Base-by-base conservation (phyloP, 1,140 invertebrate genomes). In the Neelides sp. region DNA sequence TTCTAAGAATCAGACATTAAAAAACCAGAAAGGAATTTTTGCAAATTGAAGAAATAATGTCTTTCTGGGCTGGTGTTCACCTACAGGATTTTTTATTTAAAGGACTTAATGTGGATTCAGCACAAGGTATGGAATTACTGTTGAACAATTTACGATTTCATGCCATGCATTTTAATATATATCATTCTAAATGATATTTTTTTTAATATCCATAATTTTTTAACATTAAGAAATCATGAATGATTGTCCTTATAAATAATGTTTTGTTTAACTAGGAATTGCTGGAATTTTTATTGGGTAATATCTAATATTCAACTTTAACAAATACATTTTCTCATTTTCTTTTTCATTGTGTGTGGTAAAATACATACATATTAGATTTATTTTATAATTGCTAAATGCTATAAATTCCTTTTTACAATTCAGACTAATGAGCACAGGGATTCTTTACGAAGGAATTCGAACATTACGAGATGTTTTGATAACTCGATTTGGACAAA, bases 361-460 rank as follows among this genome's bases (percentile, higher is more conserved):
- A n/a, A n/a, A n/a, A n/a, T n/a, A n/a, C n/a, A n/a, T n/a, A n/a
- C n/a, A n/a, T n/a, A n/a, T n/a, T n/a, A n/a, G n/a, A n/a, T n/a
- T n/a, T n/a, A n/a, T n/a, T n/a, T n/a, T n/a, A n/a, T n/a, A n/a
- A n/a, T n/a, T n/a, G n/a, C n/a, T n/a, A n/a, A n/a, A n/a, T n/a
- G n/a, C n/a, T n/a, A n/a, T n/a, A n/a, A n/a, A n/a, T n/a, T n/a
- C n/a, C n/a, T n/a, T n/a, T n/a, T n/a, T n/a, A n/a, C n/a, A n/a
- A n/a, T n/a, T n/a, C n/a, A n/a, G 12, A n/a, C 12, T 57, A 3
- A n/a, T 40, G 1, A 32, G 39, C 13, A 23, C 37, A 4, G 45
- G 50, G 5, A 24, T 57, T 3, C 13, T 47, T 8, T 57, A 30
- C 22, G 55, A 57, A 48, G 50, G 45, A 17, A 4, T 57, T 26